Evolutionary conservation across 1,140 invertebrate species (phyloP).

Genomic region (Chironomus striatipennis): DNA sequence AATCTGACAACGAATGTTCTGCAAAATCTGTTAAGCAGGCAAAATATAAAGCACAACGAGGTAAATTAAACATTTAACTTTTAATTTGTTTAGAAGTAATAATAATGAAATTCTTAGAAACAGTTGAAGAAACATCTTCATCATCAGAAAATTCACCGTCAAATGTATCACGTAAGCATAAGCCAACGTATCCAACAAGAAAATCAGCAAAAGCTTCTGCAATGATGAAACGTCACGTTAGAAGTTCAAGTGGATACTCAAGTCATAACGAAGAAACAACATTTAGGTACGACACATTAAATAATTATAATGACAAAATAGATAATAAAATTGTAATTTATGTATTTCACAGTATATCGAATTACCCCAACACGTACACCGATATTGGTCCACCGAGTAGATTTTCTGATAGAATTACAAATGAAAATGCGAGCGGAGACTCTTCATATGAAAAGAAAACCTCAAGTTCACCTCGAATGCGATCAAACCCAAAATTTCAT

Average conservation of each 20-base stretch:
- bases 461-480: constrained; percentile 39
- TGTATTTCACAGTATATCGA: constrained; percentile 50
- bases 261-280: constrained; percentile 73
- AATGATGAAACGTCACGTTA: constrained; percentile 51
- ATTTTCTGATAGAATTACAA: constrained; percentile 55
- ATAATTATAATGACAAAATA: too few species aligned
- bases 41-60: constrained; percentile 46
- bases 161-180: constrained; percentile 54
- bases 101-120: constrained; percentile 38
- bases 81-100: not conserved
- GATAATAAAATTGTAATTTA: too few species aligned
- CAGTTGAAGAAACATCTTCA: constrained; percentile 58
- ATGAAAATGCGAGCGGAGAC: constrained; percentile 28
- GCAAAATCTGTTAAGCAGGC: constrained; percentile 49
- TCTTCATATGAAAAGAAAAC: constrained; percentile 42
- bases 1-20: constrained; percentile 59
- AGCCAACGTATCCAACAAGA: constrained; percentile 50
- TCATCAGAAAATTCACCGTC: constrained; percentile 61
- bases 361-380: constrained; percentile 60
- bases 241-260: constrained; percentile 64
- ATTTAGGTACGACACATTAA: constrained; percentile 61
- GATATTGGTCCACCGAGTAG: constrained; percentile 63
- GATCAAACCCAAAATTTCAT: constrained; percentile 47
- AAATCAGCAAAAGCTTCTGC: constrained; percentile 49
- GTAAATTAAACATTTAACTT: constrained; percentile 35